Evolutionary conservation across 2,888 invertebrate genomes (phyloP).

Genomic region (Pomacea canaliculata): DNA sequence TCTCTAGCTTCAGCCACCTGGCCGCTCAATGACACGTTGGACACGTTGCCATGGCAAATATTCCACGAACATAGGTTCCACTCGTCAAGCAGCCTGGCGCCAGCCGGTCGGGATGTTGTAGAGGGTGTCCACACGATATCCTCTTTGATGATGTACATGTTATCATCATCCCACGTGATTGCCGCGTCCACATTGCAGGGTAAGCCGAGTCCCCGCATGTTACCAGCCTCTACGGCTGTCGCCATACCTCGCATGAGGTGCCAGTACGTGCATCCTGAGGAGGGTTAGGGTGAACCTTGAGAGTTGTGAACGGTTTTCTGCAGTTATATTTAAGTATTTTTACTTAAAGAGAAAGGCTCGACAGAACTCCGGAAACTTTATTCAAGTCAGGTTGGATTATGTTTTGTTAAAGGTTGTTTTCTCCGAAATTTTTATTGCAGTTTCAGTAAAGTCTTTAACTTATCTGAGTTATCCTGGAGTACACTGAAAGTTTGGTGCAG

Average conservation of each 20-base stretch:
- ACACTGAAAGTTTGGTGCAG: too few relatives aligned
- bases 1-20: neutral
- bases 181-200: slow-evolving; percentile 33
- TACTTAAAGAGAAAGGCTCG: too few relatives aligned
- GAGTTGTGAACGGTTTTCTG: too few relatives aligned
- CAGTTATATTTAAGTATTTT: too few relatives aligned
- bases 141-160: slow-evolving; percentile 20
- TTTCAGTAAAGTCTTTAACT: too few relatives aligned
- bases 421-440: too few relatives aligned
- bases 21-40: too few relatives aligned
- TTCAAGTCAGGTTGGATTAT: too few relatives aligned
- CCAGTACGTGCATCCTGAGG: slow-evolving; percentile 26
- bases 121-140: slow-evolving; percentile 18
- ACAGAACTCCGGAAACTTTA: too few relatives aligned
- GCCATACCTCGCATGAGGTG: neutral
- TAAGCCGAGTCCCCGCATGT: slow-evolving; percentile 14
- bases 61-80: slow-evolving; percentile 33
- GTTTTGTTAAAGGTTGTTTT: too few relatives aligned
- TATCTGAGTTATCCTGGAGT: too few relatives aligned
- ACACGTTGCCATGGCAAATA: slow-evolving; percentile 22
- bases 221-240: slow-evolving; percentile 2
- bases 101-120: neutral
- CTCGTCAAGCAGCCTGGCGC: slow-evolving; percentile 20
- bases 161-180: slow-evolving; percentile 17
- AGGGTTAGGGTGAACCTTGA: too few relatives aligned